Conservation (phyloP, 2,113 vertebrate species). For the Dicrurus megarhynchus region DNA sequence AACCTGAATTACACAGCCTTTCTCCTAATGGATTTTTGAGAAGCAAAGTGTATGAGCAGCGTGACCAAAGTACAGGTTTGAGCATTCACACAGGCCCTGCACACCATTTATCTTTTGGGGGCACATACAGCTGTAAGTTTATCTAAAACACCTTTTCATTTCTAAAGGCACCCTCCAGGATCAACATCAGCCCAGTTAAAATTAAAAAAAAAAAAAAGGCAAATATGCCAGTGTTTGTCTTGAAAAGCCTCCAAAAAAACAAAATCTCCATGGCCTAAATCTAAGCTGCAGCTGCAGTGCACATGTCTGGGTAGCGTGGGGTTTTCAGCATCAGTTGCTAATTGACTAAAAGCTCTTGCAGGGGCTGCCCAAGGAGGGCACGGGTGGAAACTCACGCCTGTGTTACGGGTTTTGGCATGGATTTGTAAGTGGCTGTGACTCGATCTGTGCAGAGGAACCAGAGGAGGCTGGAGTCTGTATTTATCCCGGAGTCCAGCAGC, state of each 20-base stretch:
- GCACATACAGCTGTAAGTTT: neutral
- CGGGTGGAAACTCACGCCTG: neutral
- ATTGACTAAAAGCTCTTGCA: neutral
- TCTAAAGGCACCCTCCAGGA: neutral
- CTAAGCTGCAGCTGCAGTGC: neutral
- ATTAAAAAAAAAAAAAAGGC: neutral
- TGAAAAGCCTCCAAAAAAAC: neutral
- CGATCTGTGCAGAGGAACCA: neutral
- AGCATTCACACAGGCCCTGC: neutral
- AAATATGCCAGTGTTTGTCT: neutral
- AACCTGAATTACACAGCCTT: neutral
- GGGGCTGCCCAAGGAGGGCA: neutral
- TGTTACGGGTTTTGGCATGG: neutral
- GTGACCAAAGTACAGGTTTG: neutral
- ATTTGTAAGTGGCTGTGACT: neutral
- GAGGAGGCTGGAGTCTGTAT: neutral
- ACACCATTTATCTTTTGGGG: neutral
- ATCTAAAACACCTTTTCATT: slow-evolving; percentile 3
- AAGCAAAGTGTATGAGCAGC: neutral
- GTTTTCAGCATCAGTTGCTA: neutral
- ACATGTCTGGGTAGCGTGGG: neutral
- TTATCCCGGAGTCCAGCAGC: neutral
- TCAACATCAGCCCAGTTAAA: neutral
- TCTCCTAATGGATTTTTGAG: neutral
- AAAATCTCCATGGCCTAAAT: neutral